A percentile compares a stretch with the other conserved stretches of the same genome.
phyloP scores from a whole-genome alignment of 2,797 vertebrate genomes.

The Enoplosus armatus region DNA sequence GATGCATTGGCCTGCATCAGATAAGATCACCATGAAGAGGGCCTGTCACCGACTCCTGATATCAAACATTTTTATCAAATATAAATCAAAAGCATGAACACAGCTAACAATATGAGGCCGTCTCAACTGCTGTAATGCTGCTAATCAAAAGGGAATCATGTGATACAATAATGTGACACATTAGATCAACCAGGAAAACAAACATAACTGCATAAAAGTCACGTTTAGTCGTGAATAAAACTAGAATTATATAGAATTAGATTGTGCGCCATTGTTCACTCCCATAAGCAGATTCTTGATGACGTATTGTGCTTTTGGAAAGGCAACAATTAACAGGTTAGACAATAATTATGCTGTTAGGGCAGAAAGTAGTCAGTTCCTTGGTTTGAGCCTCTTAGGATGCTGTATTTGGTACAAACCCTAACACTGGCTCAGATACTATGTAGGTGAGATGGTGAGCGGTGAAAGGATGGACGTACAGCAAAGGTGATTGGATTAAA shows the following conservation, averaged over 20 bases:
- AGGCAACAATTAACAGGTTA: background rate
- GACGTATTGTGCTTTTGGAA: background rate
- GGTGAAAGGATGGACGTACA: constrained; percentile 2
- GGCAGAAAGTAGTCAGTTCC: background rate
- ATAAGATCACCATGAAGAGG: constrained; percentile 40
- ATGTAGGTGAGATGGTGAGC: background rate
- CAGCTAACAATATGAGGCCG: background rate
- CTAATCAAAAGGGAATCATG: constrained; percentile 17
- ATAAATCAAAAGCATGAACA: constrained; percentile 4
- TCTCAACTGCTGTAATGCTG: background rate
- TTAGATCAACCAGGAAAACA: constrained; percentile 23
- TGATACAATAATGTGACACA: background rate
- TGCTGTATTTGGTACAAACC: background rate
- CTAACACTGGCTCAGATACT: background rate
- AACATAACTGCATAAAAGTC: background rate
- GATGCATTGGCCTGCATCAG: constrained; percentile 28
- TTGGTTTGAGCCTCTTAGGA: background rate
- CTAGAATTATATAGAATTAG: background rate
- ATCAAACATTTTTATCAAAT: constrained; percentile 23
- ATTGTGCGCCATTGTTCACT: background rate
- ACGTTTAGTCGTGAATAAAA: background rate
- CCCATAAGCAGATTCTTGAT: background rate
- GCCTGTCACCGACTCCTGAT: constrained; percentile 39
- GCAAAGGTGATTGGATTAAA: constrained; percentile 35
- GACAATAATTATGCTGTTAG: background rate